Base-by-base conservation (phyloP, 2,113 vertebrate genomes). In the Notothenia coriiceps region DNA sequence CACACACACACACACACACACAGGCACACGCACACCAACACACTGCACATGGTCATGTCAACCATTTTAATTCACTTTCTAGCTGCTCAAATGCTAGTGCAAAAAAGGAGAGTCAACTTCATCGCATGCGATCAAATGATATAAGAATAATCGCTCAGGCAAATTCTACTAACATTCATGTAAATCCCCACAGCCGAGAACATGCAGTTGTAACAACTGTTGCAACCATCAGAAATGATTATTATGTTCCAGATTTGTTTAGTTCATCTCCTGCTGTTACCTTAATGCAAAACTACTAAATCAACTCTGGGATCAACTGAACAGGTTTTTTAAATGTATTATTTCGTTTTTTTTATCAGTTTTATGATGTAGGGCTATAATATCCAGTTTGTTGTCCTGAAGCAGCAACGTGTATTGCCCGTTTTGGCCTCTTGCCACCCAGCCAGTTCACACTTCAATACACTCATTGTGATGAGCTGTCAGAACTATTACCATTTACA, bases 61-160 rank as follows among this genome's bases (percentile, higher is more conserved):
- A 78, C 43, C 51, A 74, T 54, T 57, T 75, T 65, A 47, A 75
- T 80, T 85, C 61, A 50, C 10, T 63, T 72, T 46, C 15, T 17
- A 44, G 49, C 47, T 49, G 22, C 50, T 56, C 47, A 59, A 25
- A 50, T 7, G 14, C 4, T 46, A 51, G 71, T 25, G 29, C 6
- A 78, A 70, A 65, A 61, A 76, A 33, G 5, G 1, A 6, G 15
- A 73, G 18, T 46, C 40, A 55, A 47, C 61, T 33, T 49, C 20
- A 78, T 66, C 5, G 14, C 70, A 66, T 60, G 80, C 64, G 61
- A 80, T 76, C 51, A 73, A 54, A 77, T 54, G 9, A 66, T 57
- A 49, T 10, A 63, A 52, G 10, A 76, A 17, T 35, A 79, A 75
- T 75, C 47, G 2, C 59, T 44, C 55, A 35, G 14, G 43, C 25